Evolutionary conservation across 2,888 invertebrate genomes (phyloP), one percentile per base, ranked within the genome.

Genomic region (Cataglyphis altisquamis): DNA sequence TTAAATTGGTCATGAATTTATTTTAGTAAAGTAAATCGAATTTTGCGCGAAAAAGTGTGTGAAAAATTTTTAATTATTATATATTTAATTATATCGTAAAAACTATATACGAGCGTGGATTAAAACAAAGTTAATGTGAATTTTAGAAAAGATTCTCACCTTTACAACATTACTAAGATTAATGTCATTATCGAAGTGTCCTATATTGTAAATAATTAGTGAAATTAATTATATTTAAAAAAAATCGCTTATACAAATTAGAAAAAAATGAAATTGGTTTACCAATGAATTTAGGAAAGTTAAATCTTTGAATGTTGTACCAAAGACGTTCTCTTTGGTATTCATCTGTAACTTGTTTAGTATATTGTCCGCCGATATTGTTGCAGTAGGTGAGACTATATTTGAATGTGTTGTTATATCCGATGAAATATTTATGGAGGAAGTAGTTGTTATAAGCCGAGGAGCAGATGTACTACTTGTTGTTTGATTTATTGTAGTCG

Each of bases 261-360:
- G 10, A 57, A 32, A 45, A 6, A 45, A 62, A 41, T 1, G 8
- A 77, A 75, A 21, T 21, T 15, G 18, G n/a, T 82, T 90, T 95
- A 96, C 96, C 95, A 96, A 95, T 88, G 96, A 96, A 91, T 96
- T 96, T 32, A 96, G 93, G 92, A 96, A 96, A 57, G 95, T 95
- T 86, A 96, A 94, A 92, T 96, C 96, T 86, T 96, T 96, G 83
- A 92, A 94, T 8, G 94, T 93, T 0, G 93, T 91, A 10, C 94
- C 94, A 84, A 95, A 95, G 21, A 92, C 86, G 36, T 93, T 92
- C 45, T 92, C 92, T 48, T 90, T 90, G 12, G 84, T 57, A 41
- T 90, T 90, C 5, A 84, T 75, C 10, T 87, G 87, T 55, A 86
- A 63, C 60, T 55, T 39, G 75, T 74, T 82, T 2, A 57, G 39